Conservation (phyloP, 1,140 invertebrate genomes). For the Drosophila triauraria region DNA sequence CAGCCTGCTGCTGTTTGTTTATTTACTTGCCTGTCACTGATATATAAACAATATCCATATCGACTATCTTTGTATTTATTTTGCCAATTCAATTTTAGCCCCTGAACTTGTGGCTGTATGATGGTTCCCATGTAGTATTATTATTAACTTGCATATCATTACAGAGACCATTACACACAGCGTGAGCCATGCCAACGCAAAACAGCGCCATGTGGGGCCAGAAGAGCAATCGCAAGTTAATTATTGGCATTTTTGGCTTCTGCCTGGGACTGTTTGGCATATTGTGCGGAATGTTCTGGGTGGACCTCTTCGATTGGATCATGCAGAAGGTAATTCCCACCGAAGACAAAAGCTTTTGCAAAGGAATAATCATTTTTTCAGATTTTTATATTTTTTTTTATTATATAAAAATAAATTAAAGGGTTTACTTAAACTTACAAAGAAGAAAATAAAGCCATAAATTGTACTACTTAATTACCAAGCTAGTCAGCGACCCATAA, state of each 20-base stretch:
- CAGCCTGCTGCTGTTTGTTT: constrained; percentile 5
- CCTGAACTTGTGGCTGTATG: background rate
- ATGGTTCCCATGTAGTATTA: background rate
- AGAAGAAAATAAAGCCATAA: background rate
- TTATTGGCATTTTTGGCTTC: constrained; percentile 73
- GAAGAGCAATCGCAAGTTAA: constrained; percentile 64
- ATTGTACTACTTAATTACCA: background rate
- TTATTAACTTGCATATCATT: constrained; percentile 50
- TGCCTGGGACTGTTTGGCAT: constrained; percentile 75
- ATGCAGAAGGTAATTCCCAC: constrained; percentile 75
- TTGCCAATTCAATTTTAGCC: background rate
- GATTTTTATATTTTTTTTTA: too few relatives aligned
- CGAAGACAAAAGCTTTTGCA: background rate
- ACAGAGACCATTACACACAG: constrained; percentile 32
- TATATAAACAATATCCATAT: constrained; percentile 13
- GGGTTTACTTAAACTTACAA: background rate
- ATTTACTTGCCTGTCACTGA: constrained; percentile 11
- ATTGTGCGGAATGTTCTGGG: constrained; percentile 81
- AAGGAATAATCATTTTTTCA: background rate
- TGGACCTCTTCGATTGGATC: constrained; percentile 77
- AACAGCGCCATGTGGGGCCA: constrained; percentile 65
- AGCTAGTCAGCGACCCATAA: background rate
- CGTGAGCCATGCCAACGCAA: constrained; percentile 61
- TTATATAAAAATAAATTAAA: background rate
- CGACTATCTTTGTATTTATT: background rate